Evolutionary conservation across 1,140 invertebrate species (phyloP), one percentile per base, ranked within the genome.

Genomic region (Cotesia vestalis): DNA sequence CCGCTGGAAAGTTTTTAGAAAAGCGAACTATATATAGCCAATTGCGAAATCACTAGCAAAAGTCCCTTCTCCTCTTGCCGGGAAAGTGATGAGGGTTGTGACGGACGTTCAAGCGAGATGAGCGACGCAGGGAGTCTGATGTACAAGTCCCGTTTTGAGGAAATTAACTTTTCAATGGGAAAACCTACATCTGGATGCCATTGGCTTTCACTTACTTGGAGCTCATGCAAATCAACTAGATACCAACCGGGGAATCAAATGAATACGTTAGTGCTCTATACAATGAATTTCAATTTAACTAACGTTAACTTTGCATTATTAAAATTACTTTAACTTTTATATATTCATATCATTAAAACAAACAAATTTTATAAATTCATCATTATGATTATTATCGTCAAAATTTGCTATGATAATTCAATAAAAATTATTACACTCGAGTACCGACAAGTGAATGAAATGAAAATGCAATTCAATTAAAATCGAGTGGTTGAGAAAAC

Each of bases 131-230:
- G 3, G 20, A 59, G 40, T 6, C 27, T 20, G 57, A 59, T 20
- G 57, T 59, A 17, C 14, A 59, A 59, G 57, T 59, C 57, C 57
- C 57, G 27, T 59, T 59, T 59, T 59, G 57, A 59, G 57, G 57
- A 59, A 59, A 59, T 59, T 59, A 59, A 59, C 57, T 59, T 59
- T 59, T 59, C 57, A 59, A 59, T 59, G 57, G 20, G 57, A 59
- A 59, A 59, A 59, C 17, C 57, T 27, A 59, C 57, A 59, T 17
- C 57, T 59, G 57, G 57, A 59, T 59, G n/a, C 57, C 57, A 59
- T 59, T 9, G 57, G 57, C 57, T 59, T 35, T 59, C 57, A 59
- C 57, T 59, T 17, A 59, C 57, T 59, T 59, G 20, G 27, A 59
- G 40, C 57, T 59, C 57, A 59, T 59, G 57, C 57, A 59, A 59